Percentiles rank a stretch among this genome's conserved stretches.
These are phyloP conservation scores for Anoplolepis gracilipes DNA, from an alignment of 1,140 invertebrate species.

Conservation along the genomic window DNA sequence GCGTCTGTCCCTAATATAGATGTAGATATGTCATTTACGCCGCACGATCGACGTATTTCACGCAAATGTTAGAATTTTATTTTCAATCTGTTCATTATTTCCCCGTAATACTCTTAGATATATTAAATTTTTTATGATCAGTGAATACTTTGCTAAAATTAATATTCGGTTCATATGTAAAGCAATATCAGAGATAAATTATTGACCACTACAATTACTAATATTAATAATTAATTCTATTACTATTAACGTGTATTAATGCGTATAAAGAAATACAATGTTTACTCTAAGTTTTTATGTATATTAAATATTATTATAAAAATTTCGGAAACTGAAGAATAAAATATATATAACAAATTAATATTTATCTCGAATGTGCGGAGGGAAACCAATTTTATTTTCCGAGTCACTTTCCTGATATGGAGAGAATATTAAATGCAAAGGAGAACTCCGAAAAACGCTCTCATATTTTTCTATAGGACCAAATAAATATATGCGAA, in stretches of 20 bases:
- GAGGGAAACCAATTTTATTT: slow-evolving; percentile 36
- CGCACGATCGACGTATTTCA: slow-evolving; percentile 4
- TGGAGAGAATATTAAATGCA: slow-evolving; percentile 7
- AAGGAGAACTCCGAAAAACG: slow-evolving; percentile 50
- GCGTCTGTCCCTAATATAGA: slow-evolving; percentile 17
- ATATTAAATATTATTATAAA: not conserved
- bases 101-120: not conserved
- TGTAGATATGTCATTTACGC: slow-evolving; percentile 31
- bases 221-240: not conserved
- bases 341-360: slow-evolving; percentile 1
- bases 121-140: slow-evolving; percentile 18
- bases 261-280: not conserved
- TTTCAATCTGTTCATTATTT: slow-evolving; percentile 42
- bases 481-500: slow-evolving; percentile 62
- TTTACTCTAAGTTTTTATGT: not conserved
- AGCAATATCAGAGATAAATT: not conserved
- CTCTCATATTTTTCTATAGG: slow-evolving; percentile 52
- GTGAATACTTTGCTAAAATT: not conserved
- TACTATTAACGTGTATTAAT: not conserved
- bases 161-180: not conserved
- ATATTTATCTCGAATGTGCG: slow-evolving; percentile 20
- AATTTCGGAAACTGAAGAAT: not conserved
- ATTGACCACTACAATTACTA: too few species aligned
- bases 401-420: not conserved
- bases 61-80: slow-evolving; percentile 36